These are phyloP conservation scores for Icerya purchasi DNA, from an alignment of 2,888 invertebrate genomes.

Conservation along the genomic window DNA sequence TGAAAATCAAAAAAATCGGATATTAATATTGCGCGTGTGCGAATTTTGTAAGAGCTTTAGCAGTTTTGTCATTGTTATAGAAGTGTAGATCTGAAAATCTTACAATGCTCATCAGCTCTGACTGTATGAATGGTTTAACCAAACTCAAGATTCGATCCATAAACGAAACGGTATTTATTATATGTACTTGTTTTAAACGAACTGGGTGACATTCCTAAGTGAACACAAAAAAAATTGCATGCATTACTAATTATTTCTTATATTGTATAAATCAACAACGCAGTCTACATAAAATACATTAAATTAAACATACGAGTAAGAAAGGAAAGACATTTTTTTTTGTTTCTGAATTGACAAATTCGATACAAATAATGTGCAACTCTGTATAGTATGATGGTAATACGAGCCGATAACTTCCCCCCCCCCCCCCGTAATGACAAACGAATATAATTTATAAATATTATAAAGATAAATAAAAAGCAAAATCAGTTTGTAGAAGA, in stretches of 20 bases:
- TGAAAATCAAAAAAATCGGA: slow-evolving; percentile 16
- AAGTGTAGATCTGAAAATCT: slow-evolving; percentile 10
- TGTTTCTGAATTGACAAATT: not conserved
- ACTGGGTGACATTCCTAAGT: slow-evolving; percentile 23
- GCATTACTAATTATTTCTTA: too few relatives aligned
- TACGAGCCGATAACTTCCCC: too few relatives aligned
- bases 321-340: not conserved
- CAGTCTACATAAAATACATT: too few relatives aligned
- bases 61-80: too few relatives aligned
- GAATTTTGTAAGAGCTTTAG: too few relatives aligned
- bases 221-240: slow-evolving; percentile 2
- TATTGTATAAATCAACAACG: too few relatives aligned
- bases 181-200: slow-evolving; percentile 22
- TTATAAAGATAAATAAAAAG: too few relatives aligned
- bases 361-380: too few relatives aligned
- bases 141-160: slow-evolving; percentile 21
- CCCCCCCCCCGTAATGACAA: too few relatives aligned
- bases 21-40: not conserved
- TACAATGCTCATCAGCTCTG: slow-evolving; percentile 21
- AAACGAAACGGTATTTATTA: slow-evolving; percentile 22
- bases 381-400: too few relatives aligned
- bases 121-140: slow-evolving; percentile 22
- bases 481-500: too few relatives aligned
- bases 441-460: too few relatives aligned
- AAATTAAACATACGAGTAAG: not conserved